Evolutionary conservation across 1,140 invertebrate species (phyloP).

Genomic region (Drosophila sproati): DNA sequence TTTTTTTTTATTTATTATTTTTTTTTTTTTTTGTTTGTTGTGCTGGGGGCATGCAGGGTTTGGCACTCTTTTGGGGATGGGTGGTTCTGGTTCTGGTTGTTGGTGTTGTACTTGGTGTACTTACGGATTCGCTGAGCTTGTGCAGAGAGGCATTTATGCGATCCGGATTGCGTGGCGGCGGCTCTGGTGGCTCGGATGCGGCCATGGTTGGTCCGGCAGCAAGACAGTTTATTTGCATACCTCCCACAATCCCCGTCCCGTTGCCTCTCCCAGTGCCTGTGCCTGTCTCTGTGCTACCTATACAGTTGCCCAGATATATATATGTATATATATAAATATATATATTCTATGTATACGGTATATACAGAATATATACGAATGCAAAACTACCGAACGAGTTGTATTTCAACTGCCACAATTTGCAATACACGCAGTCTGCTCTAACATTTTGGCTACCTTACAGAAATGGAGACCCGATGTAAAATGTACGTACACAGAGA

Average conservation of each 20-base stretch:
- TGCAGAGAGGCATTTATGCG: conserved; percentile 84
- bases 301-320: not conserved
- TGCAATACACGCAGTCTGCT: conserved; percentile 33
- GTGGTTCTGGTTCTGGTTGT: not conserved
- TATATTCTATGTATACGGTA: not conserved
- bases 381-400: conserved; percentile 12
- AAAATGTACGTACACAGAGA: conserved; percentile 42
- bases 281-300: not conserved
- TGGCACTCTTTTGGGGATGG: not conserved
- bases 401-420: conserved; percentile 46
- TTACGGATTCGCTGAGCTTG: conserved; percentile 84
- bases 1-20: not conserved
- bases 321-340: too few species aligned
- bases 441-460: conserved; percentile 52
- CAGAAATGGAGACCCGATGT: conserved; percentile 6
- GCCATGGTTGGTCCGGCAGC: conserved; percentile 83
- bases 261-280: conserved; percentile 10
- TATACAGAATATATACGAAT: conserved; percentile 9
- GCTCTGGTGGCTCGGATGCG: conserved; percentile 84
- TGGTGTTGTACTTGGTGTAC: conserved; percentile 62
- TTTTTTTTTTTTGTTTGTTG: conserved; percentile 1
- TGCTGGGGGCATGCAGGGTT: conserved; percentile 8
- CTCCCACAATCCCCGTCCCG: conserved; percentile 35
- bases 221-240: conserved; percentile 84
- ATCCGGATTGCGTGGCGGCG: conserved; percentile 84